A percentile compares a stretch with the other conserved stretches of the same genome.
Evolutionary conservation across 2,888 invertebrate species (phyloP).

Genomic region (Willowsia nigromaculata): DNA sequence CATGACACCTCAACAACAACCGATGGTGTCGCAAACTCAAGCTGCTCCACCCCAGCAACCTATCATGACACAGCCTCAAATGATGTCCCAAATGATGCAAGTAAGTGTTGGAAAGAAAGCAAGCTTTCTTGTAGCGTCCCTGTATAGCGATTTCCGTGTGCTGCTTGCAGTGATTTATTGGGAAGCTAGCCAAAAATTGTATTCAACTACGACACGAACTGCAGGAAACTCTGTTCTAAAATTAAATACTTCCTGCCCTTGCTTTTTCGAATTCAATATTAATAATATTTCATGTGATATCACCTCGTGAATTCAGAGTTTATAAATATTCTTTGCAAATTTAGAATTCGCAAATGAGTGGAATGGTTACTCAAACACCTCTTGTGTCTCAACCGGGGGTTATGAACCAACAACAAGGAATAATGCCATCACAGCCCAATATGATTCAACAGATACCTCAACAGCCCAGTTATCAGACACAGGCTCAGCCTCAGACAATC

Average conservation of each 20-base stretch:
- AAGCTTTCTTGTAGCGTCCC: background rate
- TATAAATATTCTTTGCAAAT: background rate
- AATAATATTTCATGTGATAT: background rate
- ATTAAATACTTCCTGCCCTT: too few relatives aligned
- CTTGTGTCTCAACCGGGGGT: constrained; percentile 72
- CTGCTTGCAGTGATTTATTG: background rate
- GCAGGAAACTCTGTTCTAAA: too few relatives aligned
- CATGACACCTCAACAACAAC: constrained; percentile 81
- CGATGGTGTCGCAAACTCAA: constrained; percentile 69
- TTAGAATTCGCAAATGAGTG: constrained; percentile 58
- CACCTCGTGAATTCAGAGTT: background rate
- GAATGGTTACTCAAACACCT: constrained; percentile 68
- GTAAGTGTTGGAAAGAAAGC: constrained; percentile 25
- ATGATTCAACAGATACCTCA: constrained; percentile 82
- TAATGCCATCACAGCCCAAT: constrained; percentile 70
- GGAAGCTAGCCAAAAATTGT: constrained; percentile 44
- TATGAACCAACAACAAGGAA: constrained; percentile 68
- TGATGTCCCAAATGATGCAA: constrained; percentile 83
- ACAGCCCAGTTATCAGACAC: constrained; percentile 78
- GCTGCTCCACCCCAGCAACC: constrained; percentile 60
- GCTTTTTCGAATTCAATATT: background rate
- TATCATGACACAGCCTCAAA: constrained; percentile 80
- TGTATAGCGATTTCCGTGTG: background rate
- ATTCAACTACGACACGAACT: background rate
- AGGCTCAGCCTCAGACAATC: constrained; percentile 73